phyloP scores from a whole-genome alignment of 1,140 invertebrate genomes.

The Drosophila pachea region DNA sequence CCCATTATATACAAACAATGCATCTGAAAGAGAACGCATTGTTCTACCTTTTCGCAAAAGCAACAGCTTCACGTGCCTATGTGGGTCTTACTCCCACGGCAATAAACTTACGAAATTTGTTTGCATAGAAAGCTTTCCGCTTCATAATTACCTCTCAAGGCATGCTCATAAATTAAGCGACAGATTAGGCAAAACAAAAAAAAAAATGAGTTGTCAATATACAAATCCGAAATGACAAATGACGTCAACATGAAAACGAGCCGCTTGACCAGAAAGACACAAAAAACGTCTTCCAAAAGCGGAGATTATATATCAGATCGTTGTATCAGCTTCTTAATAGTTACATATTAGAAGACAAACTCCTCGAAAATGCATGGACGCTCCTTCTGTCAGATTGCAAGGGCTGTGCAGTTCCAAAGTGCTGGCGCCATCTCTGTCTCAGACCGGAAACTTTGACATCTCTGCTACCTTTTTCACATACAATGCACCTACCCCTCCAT shows the following conservation, averaged over 20 bases:
- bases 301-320: slow-evolving; percentile 17
- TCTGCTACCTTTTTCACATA: too few species aligned
- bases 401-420: neutral
- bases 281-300: slow-evolving; percentile 3
- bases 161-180: slow-evolving; percentile 44
- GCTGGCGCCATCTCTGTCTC: slow-evolving; percentile 10
- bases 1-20: neutral
- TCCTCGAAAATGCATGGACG: too few species aligned
- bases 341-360: too few species aligned
- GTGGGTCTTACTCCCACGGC: slow-evolving; percentile 23
- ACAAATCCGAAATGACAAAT: slow-evolving; percentile 44
- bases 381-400: too few species aligned
- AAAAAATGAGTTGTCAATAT: slow-evolving; percentile 17
- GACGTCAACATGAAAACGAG: slow-evolving; percentile 64
- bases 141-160: slow-evolving; percentile 45
- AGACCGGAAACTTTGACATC: neutral
- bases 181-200: slow-evolving; percentile 46
- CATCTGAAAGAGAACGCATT: neutral
- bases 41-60: neutral
- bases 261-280: slow-evolving; percentile 28
- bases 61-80: slow-evolving; percentile 2
- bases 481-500: neutral
- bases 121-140: slow-evolving; percentile 23
- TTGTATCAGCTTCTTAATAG: neutral
- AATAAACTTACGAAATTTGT: slow-evolving; percentile 36